These are phyloP conservation scores for Cotesia congregata DNA, from an alignment of 2,888 invertebrate genomes.

Conservation along the genomic window DNA sequence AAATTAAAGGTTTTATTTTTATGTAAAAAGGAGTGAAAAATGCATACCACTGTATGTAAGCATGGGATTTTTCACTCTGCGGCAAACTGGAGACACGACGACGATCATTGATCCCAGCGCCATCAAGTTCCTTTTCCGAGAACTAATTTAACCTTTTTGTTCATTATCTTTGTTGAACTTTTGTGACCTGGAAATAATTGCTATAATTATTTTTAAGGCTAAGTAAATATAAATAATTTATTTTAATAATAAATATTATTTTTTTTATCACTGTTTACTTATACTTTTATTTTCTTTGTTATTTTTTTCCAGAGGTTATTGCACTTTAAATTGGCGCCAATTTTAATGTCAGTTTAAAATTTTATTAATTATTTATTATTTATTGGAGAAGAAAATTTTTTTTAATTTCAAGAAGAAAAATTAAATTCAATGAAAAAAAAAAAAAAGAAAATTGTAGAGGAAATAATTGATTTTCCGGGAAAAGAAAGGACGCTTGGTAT, in stretches of 20 bases:
- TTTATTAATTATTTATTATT: background rate
- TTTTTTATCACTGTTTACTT: background rate
- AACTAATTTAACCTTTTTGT: conserved; percentile 6
- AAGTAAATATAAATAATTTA: background rate
- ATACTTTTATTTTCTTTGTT: background rate
- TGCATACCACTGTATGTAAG: conserved; percentile 17
- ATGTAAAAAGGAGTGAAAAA: conserved; percentile 10
- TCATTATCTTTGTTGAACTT: conserved; percentile 5
- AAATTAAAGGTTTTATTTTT: background rate
- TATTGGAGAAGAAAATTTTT: background rate
- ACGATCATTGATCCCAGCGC: conserved; percentile 6
- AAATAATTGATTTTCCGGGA: no score
- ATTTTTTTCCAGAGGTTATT: background rate
- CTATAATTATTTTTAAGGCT: background rate
- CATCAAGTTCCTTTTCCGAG: background rate
- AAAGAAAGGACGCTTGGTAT: no score
- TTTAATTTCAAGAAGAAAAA: no score
- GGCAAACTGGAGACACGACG: background rate
- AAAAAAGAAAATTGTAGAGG: no score
- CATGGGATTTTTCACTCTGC: conserved; percentile 21
- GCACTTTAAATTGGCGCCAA: background rate
- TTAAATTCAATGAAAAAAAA: no score
- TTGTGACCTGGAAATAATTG: background rate
- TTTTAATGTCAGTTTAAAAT: background rate
- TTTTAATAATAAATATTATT: background rate